These are phyloP conservation scores for Geophilus truncorum DNA, from an alignment of 2,888 invertebrate genomes.

Conservation along the genomic window DNA sequence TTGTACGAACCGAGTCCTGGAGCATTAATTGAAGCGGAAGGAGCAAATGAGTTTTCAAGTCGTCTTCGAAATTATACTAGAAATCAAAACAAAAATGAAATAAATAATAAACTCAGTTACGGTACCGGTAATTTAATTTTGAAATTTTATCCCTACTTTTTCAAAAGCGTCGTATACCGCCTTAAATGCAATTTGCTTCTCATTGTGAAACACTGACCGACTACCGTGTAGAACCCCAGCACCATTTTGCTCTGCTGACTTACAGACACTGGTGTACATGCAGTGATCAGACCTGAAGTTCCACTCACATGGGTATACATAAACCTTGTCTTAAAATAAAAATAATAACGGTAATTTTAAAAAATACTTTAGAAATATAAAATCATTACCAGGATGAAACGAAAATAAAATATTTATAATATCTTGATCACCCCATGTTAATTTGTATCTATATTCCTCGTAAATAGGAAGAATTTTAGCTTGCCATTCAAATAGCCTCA, in stretches of 20 bases:
- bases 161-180: constrained; percentile 62
- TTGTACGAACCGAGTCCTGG: constrained; percentile 55
- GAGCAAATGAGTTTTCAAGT: constrained; percentile 60
- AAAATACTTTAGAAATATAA: not conserved
- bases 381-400: constrained; percentile 62
- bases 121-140: not conserved
- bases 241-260: constrained; percentile 63
- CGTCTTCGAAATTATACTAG: constrained; percentile 62
- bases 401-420: constrained; percentile 86
- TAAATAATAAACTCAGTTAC: not conserved
- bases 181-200: constrained; percentile 79
- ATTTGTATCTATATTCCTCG: constrained; percentile 73
- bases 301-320: constrained; percentile 74
- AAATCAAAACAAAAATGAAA: constrained; percentile 38
- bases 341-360: constrained; percentile 25
- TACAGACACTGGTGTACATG: constrained; percentile 87
- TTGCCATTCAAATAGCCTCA: constrained; percentile 80
- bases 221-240: constrained; percentile 84
- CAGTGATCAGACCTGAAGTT: constrained; percentile 95
- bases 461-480: constrained; percentile 77
- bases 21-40: constrained; percentile 57
- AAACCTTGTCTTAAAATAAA: constrained; percentile 62
- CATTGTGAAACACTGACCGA: constrained; percentile 74
- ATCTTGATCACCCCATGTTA: constrained; percentile 98
- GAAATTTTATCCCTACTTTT: constrained; percentile 52